Evolutionary conservation across 2,113 vertebrate species (phyloP), one percentile per base, ranked within the genome.

Genomic region (Paradoxurus hermaphroditus): DNA sequence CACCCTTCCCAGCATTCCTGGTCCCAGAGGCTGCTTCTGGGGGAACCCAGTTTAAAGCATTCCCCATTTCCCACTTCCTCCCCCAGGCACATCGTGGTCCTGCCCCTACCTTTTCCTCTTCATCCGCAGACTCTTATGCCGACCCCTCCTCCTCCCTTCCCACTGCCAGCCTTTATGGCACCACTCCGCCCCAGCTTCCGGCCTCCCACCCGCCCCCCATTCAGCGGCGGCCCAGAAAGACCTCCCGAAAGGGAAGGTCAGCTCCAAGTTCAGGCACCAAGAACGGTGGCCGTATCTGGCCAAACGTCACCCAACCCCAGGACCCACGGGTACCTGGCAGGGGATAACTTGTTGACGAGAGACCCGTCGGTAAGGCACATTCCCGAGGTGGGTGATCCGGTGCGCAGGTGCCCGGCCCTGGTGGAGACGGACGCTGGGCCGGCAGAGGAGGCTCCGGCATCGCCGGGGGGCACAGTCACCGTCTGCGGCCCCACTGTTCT

Each of bases 301-400:
- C 65, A 49, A 90, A 27, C 0, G 21, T 19, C 82, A 31, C 25
- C 41, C 36, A 16, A 51, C 39, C 56, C 72, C 44, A 13, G 0
- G 34, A 12, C 29, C 67, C 75, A 10, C 1, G 7, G 86, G 67
- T 97, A 98, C 97, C 98, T 98, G 95, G 62, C 15, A 23, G 97
- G 78, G 27, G 92, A 39, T 39, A 96, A 39, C 12, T 41, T 94
- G 95, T 93, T 67, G 62, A 90, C 84, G 13, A 81, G 62, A 83
- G 92, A 84, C 12, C 34, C 72, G 46, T 68, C 44, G 63, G 93
- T 95, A 19, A 25, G 86, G 49, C 39, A 94, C 5, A 4, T 46
- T 29, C 49, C 72, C 0, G 18, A 36, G 63, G 95, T 89, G 13
- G 92, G 34, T 0, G 12, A 72, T 27, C 34, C 16, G 4, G 95